A percentile compares a stretch with the other conserved stretches of the same genome.
These are phyloP conservation scores for Pocillopora grandis DNA, from an alignment of 92 coral and sea anemone species.

Conservation along the genomic window DNA sequence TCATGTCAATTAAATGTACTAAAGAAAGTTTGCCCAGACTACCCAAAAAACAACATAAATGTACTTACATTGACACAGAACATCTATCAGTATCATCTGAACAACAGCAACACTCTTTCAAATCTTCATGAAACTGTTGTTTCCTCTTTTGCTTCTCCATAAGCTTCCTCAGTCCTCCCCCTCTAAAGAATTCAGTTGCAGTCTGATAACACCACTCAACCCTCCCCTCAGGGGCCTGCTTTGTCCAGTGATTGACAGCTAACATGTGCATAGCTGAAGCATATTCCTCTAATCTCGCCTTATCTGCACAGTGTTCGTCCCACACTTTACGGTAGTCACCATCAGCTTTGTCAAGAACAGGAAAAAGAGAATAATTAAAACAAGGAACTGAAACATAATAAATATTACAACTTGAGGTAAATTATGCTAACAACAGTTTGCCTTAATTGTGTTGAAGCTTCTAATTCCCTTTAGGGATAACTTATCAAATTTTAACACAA, in stretches of 20 bases:
- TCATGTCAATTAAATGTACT: too few relatives aligned
- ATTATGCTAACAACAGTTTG: not conserved
- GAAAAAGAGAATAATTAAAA: not conserved
- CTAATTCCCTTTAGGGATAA: not conserved
- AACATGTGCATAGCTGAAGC: constrained; percentile 81
- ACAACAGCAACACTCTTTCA: constrained; percentile 79
- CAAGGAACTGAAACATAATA: not conserved
- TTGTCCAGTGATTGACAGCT: constrained; percentile 86
- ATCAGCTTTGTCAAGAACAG: constrained; percentile 56
- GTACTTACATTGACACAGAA: constrained; percentile 32
- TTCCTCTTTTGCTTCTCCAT: constrained; percentile 76
- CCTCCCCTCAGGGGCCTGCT: constrained; percentile 80
- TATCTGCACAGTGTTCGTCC: constrained; percentile 80
- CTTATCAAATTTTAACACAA: not conserved
- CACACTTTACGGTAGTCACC: constrained; percentile 86
- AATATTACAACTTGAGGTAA: not conserved
- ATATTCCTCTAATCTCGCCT: constrained; percentile 68
- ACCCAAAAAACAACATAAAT: not conserved
- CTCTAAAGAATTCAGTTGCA: constrained; percentile 71
- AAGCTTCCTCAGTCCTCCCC: constrained; percentile 69
- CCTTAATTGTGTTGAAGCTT: not conserved
- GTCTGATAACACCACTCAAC: constrained; percentile 84
- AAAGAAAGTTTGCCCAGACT: not conserved
- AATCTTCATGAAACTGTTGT: constrained; percentile 49
- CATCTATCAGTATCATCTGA: constrained; percentile 2